Conservation (phyloP, 2,888 invertebrate genomes). For the Atethmia centrago region DNA sequence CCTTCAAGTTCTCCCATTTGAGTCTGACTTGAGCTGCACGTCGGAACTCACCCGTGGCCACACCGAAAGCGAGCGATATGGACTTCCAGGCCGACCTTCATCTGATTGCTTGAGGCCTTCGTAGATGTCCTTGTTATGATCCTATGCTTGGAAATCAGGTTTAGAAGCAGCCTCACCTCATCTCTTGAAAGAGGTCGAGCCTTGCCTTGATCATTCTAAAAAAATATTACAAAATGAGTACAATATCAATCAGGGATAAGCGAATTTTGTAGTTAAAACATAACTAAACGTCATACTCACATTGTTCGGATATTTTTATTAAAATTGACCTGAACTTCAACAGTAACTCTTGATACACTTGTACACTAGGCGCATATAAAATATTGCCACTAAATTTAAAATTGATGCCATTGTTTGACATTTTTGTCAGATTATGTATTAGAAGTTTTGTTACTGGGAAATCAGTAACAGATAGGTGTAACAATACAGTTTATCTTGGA, state of each 20-base stretch:
- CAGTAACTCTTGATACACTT: neutral
- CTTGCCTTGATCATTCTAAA: neutral
- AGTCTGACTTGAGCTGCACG: neutral
- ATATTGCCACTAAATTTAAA: neutral
- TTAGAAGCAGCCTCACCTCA: neutral
- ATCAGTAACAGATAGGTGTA: neutral
- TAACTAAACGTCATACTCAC: neutral
- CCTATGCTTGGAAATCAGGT: neutral
- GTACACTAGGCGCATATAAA: neutral
- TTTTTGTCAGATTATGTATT: neutral
- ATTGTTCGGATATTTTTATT: neutral
- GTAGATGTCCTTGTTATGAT: neutral
- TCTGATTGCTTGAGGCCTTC: neutral
- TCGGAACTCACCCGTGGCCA: neutral
- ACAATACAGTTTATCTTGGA: neutral
- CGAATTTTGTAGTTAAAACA: neutral
- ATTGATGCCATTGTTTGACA: neutral
- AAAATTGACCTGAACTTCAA: slow-evolving; percentile 1
- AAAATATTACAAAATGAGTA: neutral
- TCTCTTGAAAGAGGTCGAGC: neutral
- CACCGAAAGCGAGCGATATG: neutral
- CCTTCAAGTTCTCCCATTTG: neutral
- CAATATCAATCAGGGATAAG: neutral
- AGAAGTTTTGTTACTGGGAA: neutral
- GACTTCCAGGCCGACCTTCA: neutral